A percentile compares a stretch with the other conserved stretches of the same genome.
phyloP scores from a whole-genome alignment of 2,888 invertebrate species.

The Plemyria rubiginata region DNA sequence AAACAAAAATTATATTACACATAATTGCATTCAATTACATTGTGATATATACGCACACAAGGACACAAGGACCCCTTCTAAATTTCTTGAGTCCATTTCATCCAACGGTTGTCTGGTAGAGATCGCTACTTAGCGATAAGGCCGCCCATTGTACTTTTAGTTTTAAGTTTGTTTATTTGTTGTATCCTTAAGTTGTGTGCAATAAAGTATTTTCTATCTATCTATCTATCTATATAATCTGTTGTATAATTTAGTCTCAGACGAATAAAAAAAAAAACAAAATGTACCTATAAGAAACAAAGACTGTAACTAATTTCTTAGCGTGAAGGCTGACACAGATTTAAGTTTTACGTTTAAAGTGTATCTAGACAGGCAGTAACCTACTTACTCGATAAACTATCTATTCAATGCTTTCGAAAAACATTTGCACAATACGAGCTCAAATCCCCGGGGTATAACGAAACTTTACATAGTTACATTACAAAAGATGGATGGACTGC shows the following conservation, averaged over 20 bases:
- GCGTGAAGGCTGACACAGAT: neutral
- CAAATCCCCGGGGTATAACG: neutral
- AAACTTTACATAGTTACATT: neutral
- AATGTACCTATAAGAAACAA: neutral
- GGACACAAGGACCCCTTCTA: no score
- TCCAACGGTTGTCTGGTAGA: no score
- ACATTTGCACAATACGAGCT: neutral
- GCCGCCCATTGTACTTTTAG: no score
- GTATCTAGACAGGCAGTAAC: slow-evolving; percentile 1
- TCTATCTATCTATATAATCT: neutral
- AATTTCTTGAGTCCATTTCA: no score
- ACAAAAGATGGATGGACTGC: neutral
- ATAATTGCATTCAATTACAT: no score
- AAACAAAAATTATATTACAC: no score
- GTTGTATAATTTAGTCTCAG: neutral
- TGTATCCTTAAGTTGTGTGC: no score
- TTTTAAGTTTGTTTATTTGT: no score
- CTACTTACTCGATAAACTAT: neutral
- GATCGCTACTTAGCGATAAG: no score
- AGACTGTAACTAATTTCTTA: neutral
- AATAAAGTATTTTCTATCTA: no score
- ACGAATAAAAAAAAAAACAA: neutral
- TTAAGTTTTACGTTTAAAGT: neutral
- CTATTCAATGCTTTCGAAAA: neutral
- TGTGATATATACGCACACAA: no score